These are phyloP conservation scores for Dipodomys stephensi DNA, from an alignment of 2,113 vertebrate species.

Conservation along the genomic window DNA sequence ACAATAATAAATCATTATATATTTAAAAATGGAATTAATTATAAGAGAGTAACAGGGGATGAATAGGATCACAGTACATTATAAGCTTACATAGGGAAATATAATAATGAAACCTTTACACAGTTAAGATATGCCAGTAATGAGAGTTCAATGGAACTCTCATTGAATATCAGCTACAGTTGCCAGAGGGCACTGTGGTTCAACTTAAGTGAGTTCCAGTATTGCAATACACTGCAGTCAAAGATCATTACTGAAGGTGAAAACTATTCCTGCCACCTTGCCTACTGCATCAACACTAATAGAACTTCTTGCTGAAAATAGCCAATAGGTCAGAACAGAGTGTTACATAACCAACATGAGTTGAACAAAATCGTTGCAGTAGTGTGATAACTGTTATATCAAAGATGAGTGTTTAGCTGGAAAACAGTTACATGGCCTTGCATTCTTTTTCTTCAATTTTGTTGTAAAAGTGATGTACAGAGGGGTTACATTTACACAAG, in stretches of 20 bases:
- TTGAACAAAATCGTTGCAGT: background rate
- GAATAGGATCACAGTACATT: no score
- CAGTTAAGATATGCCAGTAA: no score
- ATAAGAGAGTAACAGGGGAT: no score
- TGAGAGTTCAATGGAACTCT: background rate
- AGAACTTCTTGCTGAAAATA: background rate
- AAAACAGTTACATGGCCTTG: background rate
- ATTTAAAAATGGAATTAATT: no score
- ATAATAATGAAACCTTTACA: no score
- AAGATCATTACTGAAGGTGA: background rate
- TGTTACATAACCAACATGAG: background rate
- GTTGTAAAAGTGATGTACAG: no score
- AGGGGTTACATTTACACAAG: no score
- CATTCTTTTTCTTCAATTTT: no score
- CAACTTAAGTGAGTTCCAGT: background rate
- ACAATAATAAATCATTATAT: no score
- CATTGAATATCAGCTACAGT: background rate
- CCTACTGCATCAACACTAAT: background rate
- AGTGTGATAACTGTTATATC: background rate
- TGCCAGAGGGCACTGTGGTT: slow-evolving; percentile 28
- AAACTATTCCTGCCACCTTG: background rate
- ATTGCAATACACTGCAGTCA: background rate
- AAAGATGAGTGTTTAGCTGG: background rate
- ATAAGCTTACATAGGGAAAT: no score
- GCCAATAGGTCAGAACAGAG: background rate